phyloP scores from a whole-genome alignment of 2,888 invertebrate species.

The Clusia tigrina region DNA sequence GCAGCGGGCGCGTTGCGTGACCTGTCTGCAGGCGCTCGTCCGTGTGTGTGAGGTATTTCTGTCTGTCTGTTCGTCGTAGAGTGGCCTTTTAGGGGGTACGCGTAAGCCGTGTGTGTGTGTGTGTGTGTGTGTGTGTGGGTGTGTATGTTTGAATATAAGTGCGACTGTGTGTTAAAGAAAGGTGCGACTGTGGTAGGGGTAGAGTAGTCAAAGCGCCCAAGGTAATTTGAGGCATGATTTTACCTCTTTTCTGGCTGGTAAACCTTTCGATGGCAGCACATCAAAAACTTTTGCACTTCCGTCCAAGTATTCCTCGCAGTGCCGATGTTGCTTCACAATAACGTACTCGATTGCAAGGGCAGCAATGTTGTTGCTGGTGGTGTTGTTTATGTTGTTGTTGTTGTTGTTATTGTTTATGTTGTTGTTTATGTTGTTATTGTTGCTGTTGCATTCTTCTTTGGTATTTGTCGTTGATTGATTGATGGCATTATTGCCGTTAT shows the following conservation, averaged over 20 bases:
- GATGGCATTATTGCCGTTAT: conserved; percentile 32
- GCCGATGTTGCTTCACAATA: conserved; percentile 50
- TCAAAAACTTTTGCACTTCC: conserved; percentile 52
- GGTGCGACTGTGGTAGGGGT: background rate
- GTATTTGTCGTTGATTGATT: conserved; percentile 43
- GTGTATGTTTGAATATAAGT: too few relatives aligned
- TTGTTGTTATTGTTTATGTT: conserved; percentile 32
- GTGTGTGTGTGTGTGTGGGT: too few relatives aligned
- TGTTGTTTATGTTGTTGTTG: conserved; percentile 26
- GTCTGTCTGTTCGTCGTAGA: conserved; percentile 12
- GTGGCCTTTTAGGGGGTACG: background rate
- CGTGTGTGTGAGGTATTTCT: conserved; percentile 11
- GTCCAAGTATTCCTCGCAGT: conserved; percentile 56
- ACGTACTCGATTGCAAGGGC: conserved; percentile 40
- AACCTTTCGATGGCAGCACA: conserved; percentile 45
- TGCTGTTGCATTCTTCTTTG: conserved; percentile 41
- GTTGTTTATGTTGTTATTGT: conserved; percentile 11
- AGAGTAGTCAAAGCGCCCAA: conserved; percentile 19
- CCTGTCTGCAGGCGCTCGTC: conserved; percentile 13
- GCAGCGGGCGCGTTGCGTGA: conserved; percentile 15
- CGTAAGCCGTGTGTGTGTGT: too few relatives aligned
- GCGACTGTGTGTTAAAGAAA: too few relatives aligned
- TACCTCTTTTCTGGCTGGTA: conserved; percentile 40
- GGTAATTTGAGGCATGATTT: conserved; percentile 20
- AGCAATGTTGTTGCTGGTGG: background rate